Base-by-base conservation (phyloP, 2,888 invertebrate species). In the Tipula confusa region DNA sequence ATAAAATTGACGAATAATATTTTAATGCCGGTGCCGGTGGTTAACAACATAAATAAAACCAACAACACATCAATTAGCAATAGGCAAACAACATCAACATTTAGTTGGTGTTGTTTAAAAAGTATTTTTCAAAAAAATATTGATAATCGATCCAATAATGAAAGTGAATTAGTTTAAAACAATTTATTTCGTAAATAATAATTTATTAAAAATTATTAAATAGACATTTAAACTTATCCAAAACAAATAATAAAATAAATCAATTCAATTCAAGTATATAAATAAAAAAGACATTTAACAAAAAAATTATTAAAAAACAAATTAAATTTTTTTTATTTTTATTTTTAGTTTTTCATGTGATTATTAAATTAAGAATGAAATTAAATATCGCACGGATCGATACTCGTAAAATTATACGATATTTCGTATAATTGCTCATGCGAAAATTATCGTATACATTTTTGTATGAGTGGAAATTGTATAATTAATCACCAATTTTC, bases 141-240 rank as follows among this genome's bases (percentile, higher is more conserved):
- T 29, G n/a, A 64, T 24, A 64, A 80, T 80, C 80, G 31, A 80
- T 80, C 80, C 31, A 80, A 15, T 64, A 64, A 64, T 80, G 80
- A 80, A 80, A 80, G 80, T 80, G 80, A 80, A 80, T 80, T 80
- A 80, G 80, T 80, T 80, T 80, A 80, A 80, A 80, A 80, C 29
- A 80, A 64, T 64, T 64, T 64, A 64, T 43, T 43, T 43, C 15
- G 15, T n/a, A 43, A 43, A 43, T 43, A 43, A 43, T 43, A 43
- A 29, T n/a, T 18, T 79, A 80, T 80, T 29, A 80, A 15, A 5
- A 64, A 80, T 80, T 29, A 29, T 24, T 24, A 28, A 29, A 80
- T 80, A 80, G 31, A 80, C 29, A 29, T 29, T 80, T 80, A 80
- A n/a, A 80, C 13, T 18, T 79, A 79, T 79, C n/a, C n/a, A n/a